Conservation (phyloP, 2,888 invertebrate genomes). For the Cylindroiulus punctatus region DNA sequence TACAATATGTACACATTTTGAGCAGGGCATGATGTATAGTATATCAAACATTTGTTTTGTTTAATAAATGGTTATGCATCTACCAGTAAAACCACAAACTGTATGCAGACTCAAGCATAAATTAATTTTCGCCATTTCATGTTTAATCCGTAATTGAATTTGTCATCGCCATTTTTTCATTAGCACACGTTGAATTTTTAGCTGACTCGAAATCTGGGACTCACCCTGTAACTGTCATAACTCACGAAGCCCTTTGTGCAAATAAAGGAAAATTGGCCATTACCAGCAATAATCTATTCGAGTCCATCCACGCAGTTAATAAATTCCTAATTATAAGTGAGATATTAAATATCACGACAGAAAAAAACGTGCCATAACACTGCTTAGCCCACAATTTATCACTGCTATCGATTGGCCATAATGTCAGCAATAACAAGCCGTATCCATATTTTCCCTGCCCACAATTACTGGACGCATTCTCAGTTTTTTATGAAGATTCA, state of each 20-base stretch:
- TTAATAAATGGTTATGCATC: too few relatives aligned
- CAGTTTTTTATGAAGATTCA: background rate
- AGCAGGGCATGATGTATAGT: too few relatives aligned
- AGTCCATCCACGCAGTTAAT: background rate
- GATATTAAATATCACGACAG: conserved; percentile 18
- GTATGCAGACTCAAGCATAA: too few relatives aligned
- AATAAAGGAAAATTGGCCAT: background rate
- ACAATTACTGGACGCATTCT: conserved; percentile 7
- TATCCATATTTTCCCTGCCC: background rate
- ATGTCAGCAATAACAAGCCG: background rate
- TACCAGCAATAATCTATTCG: background rate
- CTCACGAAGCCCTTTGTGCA: background rate
- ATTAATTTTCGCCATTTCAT: too few relatives aligned
- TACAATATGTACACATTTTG: too few relatives aligned
- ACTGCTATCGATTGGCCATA: background rate
- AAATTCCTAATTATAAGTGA: background rate
- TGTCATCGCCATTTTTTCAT: too few relatives aligned
- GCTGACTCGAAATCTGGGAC: too few relatives aligned
- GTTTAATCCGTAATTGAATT: too few relatives aligned
- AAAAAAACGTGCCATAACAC: background rate
- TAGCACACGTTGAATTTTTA: too few relatives aligned
- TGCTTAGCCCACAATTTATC: background rate
- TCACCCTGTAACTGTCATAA: background rate
- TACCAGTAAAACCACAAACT: too few relatives aligned
- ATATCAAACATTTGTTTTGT: too few relatives aligned